Evolutionary conservation across 2,113 vertebrate genomes (phyloP), one percentile per base, ranked within the genome.

Genomic region (Scortum barcoo): DNA sequence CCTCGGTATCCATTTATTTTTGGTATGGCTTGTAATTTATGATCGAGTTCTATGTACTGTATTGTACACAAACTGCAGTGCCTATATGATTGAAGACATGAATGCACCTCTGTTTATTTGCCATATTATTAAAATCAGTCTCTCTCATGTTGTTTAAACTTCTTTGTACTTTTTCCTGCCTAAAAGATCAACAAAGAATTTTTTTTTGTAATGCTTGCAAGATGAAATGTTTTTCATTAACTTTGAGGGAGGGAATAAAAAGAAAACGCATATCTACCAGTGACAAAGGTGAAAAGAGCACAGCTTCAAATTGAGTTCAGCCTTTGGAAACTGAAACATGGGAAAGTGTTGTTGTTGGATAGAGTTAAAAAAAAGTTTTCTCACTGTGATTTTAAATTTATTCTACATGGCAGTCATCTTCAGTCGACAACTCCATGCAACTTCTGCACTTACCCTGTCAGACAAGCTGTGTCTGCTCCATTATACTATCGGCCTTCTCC

Each of bases 21-120:
- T 83, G 86, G 80, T 87, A 82, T 81, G 81, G 85, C 80, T 88
- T 81, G 85, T 90, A 77, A 82, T 82, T 85, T 88, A 86, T 84
- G 72, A 89, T 83, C n/a, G 28, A 80, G 72, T 88, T 89, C 65
- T 74, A 53, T 87, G 88, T 91, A 92, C 88, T 81, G 81, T 91
- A 72, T 81, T 81, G 88, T 89, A 89, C 83, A 86, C 80, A 90
- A 87, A 90, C 91, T 93, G 89, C 93, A 92, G 94, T 94, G 94
- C 94, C 94, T 93, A 77, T 85, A 74, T 93, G 92, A 91, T 83
- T 86, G 76, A 83, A 90, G 85, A 89, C 46, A 79, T 88, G 70
- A 92, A 89, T 90, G 84, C 83, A 81, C 76, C 81, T 90, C 81
- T 91, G 85, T 91, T 78, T 91, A 79, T 89, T 85, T 94, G 91